Evolutionary conservation across 2,888 invertebrate genomes (phyloP), one percentile per base, ranked within the genome.

Genomic region (Idaea aversata): DNA sequence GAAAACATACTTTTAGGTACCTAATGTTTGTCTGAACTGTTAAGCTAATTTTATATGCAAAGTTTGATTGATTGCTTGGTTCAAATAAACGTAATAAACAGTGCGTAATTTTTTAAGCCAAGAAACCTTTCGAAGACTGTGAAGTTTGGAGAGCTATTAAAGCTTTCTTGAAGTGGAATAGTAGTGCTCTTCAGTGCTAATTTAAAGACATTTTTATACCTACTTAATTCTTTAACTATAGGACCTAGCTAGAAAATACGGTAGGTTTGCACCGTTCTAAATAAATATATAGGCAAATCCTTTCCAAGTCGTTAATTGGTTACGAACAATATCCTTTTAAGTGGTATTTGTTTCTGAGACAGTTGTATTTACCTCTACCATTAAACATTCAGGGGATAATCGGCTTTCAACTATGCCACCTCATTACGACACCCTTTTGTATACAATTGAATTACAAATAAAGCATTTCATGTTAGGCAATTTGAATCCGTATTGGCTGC

Each of bases 281-380:
- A 47, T 47, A 47, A 36, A 36, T 36, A 47, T 10, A 4, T 10
- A 63, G 63, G 69, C 64, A 68, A 70, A 70, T 70, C 67, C 73
- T 67, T 67, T 47, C 63, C 64, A 70, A 73, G 68, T 69, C 67
- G 68, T 25, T 59, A 7, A 15, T 59, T 61, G 36, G 63, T 58
- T 62, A 64, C 38, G 58, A 60, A 61, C 62, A 38, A 61, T 62
- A 65, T 63, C 61, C 65, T 25, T 34, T 7, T 47, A 47, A 47
- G 10, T 47, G 66, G 73, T 73, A 73, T 78, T 77, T 74, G 67
- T 73, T 73, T 70, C 68, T 65, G 70, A 72, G 79, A 77, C 77
- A 77, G 72, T 66, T 72, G 76, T 78, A 82, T 85, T 83, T 82
- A 82, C 83, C 79, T 82, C 75, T 69, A 72, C 73, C 72, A 72